Evolutionary conservation across 2,797 vertebrate species (phyloP), one percentile per base, ranked within the genome.

Genomic region (Pitangus sulphuratus): DNA sequence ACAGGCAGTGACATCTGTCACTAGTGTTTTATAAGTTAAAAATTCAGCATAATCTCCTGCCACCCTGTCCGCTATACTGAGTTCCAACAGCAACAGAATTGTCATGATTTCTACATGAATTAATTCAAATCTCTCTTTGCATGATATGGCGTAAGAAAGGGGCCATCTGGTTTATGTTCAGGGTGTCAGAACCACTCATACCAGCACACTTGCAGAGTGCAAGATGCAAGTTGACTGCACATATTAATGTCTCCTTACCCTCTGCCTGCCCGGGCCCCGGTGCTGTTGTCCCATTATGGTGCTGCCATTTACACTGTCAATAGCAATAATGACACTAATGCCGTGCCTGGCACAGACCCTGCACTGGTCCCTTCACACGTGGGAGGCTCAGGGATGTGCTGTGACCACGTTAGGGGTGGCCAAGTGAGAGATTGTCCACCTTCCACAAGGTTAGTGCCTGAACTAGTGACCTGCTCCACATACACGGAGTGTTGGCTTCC

Each of bases 151-250:
- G 93, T 92, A 96, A 96, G 96, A 97, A 97, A 76, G 91, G 93
- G 94, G 94, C 95, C 97, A 97, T 97, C 96, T 97, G 97, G 95
- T 96, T 97, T 95, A 25, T 95, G 96, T 96, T 96, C 95, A 95
- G 92, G 81, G 95, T 97, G 97, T 97, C 97, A 97, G 97, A 97
- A 93, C 95, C 95, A 72, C 96, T 97, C 97, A 97, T 93, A 86
- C 96, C 97, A 96, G 89, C 96, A 87, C 89, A 84, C 40, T 68
- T 56, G 20, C 78, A 1, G 80, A 69, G 85, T n/a, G 79, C 84
- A 18, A 85, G 93, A 97, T 97, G 95, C 8, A 70, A 96, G 91
- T 58, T 96, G 97, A 96, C 96, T 94, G 94, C 84, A 76, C 90
- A 83, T 66, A 95, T 96, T 93, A 95, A 72, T 57, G 76, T 84